Percentiles rank a stretch among this genome's conserved stretches.
These are phyloP conservation scores for Vanessa cardui DNA, from an alignment of 2,888 invertebrate genomes.

Conservation along the genomic window DNA sequence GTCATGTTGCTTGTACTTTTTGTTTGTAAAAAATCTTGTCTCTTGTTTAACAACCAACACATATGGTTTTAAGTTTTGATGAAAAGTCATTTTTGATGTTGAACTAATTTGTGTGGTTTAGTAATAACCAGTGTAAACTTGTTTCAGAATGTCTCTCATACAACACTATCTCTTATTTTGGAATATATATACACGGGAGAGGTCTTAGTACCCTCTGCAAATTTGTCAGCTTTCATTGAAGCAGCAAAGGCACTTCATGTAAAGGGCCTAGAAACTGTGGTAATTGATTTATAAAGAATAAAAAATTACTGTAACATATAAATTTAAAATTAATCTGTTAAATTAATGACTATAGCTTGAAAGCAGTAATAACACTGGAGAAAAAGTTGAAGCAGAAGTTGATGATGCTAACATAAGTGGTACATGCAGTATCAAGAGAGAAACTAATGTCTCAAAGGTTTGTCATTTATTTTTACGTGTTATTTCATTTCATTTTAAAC, in stretches of 20 bases:
- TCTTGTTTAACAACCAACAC: background rate
- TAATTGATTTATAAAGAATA: slow-evolving; percentile 40
- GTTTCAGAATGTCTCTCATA: slow-evolving; percentile 67
- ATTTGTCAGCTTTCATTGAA: slow-evolving; percentile 58
- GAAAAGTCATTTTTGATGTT: no score
- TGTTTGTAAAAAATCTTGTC: no score
- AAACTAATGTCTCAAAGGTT: slow-evolving; percentile 25
- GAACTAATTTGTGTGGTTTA: no score
- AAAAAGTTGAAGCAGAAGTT: slow-evolving; percentile 11
- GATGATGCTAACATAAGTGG: slow-evolving; percentile 15
- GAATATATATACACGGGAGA: slow-evolving; percentile 76
- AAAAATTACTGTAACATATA: background rate
- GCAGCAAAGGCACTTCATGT: slow-evolving; percentile 71
- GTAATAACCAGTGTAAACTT: background rate
- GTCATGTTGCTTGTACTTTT: no score
- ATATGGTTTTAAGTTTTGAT: background rate
- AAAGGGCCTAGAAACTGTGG: slow-evolving; percentile 67
- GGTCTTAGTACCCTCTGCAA: slow-evolving; percentile 59
- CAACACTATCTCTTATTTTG: slow-evolving; percentile 60
- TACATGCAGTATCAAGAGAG: slow-evolving; percentile 14
- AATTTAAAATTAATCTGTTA: background rate
- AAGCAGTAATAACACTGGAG: slow-evolving; percentile 20
- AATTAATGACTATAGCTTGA: slow-evolving; percentile 16
- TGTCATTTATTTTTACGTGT: background rate
- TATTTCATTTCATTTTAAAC: no score